Evolutionary conservation across 2,113 vertebrate genomes (phyloP), one percentile per base, ranked within the genome.

Genomic region (Pelmatolapia mariae): DNA sequence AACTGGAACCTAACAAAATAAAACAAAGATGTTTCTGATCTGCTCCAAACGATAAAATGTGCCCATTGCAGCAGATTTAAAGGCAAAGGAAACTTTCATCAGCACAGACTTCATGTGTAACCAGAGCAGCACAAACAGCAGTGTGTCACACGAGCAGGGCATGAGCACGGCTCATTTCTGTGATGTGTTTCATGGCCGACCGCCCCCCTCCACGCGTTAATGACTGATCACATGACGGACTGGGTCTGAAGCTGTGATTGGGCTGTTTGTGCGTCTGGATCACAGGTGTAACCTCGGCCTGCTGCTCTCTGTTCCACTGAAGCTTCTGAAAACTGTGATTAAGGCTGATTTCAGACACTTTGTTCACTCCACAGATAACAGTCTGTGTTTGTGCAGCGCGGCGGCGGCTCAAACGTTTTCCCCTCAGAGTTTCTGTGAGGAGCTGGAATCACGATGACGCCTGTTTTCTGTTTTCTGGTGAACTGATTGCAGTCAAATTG

Each of bases 201-300:
- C 4, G 6, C 45, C 16, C 3, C 47, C 16, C 16, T 18, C 13
- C 24, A 57, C 56, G 4, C 4, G 3, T 66, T n/a, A n/a, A 38
- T 8, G 18, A 18, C 3, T 4, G 47, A 50, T 8, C 16, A 50
- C 47, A 50, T 18, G 47, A 18, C 4, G 7, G 4, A 47, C 6
- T 45, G 6, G 4, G 5, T 13, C 11, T 13, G 11, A 43, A 13
- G 40, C 40, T 43, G 5, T 43, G 11, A 43, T 43, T 12, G 5
- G 12, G 12, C 12, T 12, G 61, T n/a, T 36, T 0, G 1, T 63
- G 59, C 1, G 16, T 29, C 16, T 63, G 59, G 16, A 1, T 11
- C 31, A 2, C 61, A 38, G 61, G 33, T 7, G 6, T n/a, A 12
- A n/a, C 31, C 11, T 36, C 3, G 0, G 31, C 19, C 33, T 38